Conservation (phyloP, 2,113 vertebrate species). For the Colius striatus region DNA sequence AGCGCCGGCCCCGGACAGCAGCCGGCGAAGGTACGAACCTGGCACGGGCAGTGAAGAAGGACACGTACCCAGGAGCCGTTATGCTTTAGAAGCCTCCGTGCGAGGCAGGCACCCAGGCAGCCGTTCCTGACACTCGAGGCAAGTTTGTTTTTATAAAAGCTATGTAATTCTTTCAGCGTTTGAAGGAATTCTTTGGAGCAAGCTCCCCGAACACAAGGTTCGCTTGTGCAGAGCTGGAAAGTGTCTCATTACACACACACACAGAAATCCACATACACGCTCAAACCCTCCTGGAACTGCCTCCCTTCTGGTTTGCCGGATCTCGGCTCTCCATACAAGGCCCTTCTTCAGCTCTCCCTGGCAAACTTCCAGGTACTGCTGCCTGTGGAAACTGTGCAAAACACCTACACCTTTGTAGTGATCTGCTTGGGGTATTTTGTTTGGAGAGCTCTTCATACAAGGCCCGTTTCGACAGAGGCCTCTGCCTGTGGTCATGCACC, state of each 20-base stretch:
- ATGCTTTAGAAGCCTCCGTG: background rate
- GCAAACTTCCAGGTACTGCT: background rate
- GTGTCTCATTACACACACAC: background rate
- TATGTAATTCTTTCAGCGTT: background rate
- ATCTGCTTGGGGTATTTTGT: background rate
- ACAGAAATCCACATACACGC: background rate
- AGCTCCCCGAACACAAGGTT: background rate
- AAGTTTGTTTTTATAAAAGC: background rate
- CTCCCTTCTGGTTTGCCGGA: background rate
- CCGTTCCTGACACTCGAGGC: background rate
- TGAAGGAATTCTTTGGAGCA: background rate
- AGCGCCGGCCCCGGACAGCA: background rate
- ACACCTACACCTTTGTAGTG: background rate
- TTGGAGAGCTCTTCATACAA: background rate
- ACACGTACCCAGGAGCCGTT: background rate
- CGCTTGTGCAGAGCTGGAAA: background rate
- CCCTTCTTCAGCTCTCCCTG: background rate
- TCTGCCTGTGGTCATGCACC: background rate
- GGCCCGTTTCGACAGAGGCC: background rate
- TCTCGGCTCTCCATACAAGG: background rate
- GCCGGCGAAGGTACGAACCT: background rate
- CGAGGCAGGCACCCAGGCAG: background rate
- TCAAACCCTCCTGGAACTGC: background rate
- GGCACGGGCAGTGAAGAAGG: slow-evolving; percentile 3
- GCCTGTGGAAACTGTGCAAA: background rate